These are phyloP conservation scores for Palythoa grandiflora DNA, from an alignment of 92 coral and sea anemone genomes.

Conservation along the genomic window DNA sequence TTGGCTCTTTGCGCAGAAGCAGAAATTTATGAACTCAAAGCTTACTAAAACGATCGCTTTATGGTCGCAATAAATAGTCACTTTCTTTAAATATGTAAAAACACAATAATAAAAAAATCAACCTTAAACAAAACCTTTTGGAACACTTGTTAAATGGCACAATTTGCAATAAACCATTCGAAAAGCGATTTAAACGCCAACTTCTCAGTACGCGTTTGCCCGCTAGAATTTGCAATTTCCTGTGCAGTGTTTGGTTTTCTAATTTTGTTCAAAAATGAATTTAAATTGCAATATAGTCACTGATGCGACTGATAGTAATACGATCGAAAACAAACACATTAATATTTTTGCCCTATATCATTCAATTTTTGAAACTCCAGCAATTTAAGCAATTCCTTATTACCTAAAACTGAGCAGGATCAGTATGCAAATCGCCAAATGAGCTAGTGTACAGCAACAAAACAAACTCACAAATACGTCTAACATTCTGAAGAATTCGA, in stretches of 20 bases:
- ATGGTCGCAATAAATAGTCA: neutral
- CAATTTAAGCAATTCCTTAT: neutral
- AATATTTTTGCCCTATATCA: neutral
- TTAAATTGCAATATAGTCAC: neutral
- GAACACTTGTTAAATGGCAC: slow-evolving; percentile 3
- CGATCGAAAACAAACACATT: neutral
- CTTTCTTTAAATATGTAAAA: slow-evolving; percentile 3
- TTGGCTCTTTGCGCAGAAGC: neutral
- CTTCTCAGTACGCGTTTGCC: neutral
- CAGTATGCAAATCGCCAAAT: neutral
- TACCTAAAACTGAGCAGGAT: neutral
- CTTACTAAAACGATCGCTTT: neutral
- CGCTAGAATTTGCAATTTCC: neutral
- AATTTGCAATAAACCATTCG: slow-evolving; percentile 1
- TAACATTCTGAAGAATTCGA: neutral
- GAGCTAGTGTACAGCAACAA: neutral
- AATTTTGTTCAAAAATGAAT: neutral
- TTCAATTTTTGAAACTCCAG: neutral
- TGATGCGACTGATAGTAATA: neutral
- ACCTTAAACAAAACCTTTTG: neutral
- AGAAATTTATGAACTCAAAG: neutral
- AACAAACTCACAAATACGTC: neutral
- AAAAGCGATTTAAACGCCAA: slow-evolving; percentile 1
- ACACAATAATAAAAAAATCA: neutral
- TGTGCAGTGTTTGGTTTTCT: neutral